These are phyloP conservation scores for Hyperoplus lanceolatus DNA, from an alignment of 2,797 vertebrate species.

Conservation along the genomic window DNA sequence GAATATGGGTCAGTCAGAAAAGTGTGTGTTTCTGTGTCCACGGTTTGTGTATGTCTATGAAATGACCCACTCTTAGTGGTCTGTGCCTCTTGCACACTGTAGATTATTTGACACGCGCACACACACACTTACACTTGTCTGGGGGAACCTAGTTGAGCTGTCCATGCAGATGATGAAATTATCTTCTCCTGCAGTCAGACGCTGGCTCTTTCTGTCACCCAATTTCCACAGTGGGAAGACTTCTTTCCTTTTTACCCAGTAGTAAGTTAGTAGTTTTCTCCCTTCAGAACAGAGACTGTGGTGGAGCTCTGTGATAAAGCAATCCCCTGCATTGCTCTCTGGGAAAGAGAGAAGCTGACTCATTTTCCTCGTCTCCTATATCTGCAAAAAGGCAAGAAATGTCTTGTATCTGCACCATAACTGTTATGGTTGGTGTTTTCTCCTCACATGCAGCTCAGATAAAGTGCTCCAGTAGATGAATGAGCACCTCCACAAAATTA, in stretches of 20 bases:
- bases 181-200: constrained; percentile 49
- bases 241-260: constrained; percentile 8
- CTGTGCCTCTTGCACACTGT: constrained; percentile 25
- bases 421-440: not conserved
- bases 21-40: constrained; percentile 37
- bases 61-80: constrained; percentile 31
- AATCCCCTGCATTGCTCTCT: constrained; percentile 22
- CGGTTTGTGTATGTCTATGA: constrained; percentile 33
- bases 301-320: constrained; percentile 14
- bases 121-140: constrained; percentile 4
- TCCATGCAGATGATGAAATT: constrained; percentile 77
- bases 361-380: not conserved
- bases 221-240: constrained; percentile 7
- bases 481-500: not conserved
- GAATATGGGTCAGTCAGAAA: constrained; percentile 71
- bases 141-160: constrained; percentile 43
- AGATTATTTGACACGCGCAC: constrained; percentile 14
- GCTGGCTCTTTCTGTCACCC: constrained; percentile 31
- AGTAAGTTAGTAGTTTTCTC: constrained; percentile 4
- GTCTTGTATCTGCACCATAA: not conserved
- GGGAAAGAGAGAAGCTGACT: constrained; percentile 38
- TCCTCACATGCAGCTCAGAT: constrained; percentile 7
- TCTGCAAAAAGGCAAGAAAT: constrained; percentile 17
- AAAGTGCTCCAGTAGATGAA: not conserved
- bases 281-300: not conserved